Conservation (phyloP, 2,797 vertebrate genomes). For the Cyclura pinguis region DNA sequence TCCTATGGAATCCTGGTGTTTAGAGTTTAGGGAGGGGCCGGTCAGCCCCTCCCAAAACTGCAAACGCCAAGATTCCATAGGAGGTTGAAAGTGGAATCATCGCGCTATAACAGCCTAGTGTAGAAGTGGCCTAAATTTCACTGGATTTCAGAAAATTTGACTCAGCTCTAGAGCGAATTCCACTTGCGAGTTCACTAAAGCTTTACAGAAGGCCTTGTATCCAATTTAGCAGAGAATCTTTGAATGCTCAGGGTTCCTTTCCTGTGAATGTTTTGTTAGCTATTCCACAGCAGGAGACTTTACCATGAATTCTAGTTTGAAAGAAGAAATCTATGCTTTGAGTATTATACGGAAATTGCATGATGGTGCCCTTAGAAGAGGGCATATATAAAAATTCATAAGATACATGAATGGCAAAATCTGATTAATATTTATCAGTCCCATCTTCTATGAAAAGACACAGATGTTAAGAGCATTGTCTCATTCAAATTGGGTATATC, state of each 20-base stretch:
- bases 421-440: slow-evolving; percentile 29
- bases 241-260: slow-evolving; percentile 3
- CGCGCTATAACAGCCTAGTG: no score
- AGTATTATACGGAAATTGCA: slow-evolving; percentile 29
- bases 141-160: neutral
- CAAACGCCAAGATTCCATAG: no score
- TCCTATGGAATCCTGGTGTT: no score
- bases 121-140: no score
- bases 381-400: slow-evolving; percentile 18
- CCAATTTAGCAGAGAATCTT: slow-evolving; percentile 21
- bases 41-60: no score
- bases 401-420: slow-evolving; percentile 15
- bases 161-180: slow-evolving; percentile 9
- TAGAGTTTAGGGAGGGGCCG: no score
- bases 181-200: slow-evolving; percentile 19
- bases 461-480: neutral
- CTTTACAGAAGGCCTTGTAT: neutral
- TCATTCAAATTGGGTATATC: neutral
- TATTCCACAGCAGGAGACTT: slow-evolving; percentile 20
- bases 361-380: slow-evolving; percentile 6
- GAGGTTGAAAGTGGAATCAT: no score
- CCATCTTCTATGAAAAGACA: neutral
- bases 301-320: slow-evolving; percentile 7
- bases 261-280: slow-evolving; percentile 16
- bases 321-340: neutral